phyloP scores from a whole-genome alignment of 2,797 vertebrate species.

The Capromys pilorides region DNA sequence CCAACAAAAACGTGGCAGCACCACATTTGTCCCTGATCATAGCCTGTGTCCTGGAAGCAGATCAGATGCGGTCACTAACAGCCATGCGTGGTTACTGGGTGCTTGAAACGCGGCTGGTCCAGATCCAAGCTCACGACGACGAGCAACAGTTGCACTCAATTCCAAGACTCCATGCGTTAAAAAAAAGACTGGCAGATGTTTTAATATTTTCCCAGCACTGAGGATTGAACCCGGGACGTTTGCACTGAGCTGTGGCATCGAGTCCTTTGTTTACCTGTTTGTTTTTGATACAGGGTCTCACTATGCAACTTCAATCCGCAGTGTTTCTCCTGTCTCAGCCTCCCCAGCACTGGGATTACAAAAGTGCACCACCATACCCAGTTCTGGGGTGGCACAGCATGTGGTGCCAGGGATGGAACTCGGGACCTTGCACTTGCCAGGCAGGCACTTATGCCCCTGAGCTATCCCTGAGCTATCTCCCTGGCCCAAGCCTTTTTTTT shows the following conservation, averaged over 20 bases:
- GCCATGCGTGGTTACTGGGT: not conserved
- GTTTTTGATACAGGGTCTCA: too few species aligned
- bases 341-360: too few species aligned
- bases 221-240: not conserved
- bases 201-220: not conserved
- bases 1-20: not conserved
- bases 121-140: not conserved
- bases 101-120: not conserved
- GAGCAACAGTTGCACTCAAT: not conserved
- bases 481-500: too few species aligned
- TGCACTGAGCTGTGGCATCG: not conserved
- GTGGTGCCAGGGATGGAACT: too few species aligned
- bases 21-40: not conserved
- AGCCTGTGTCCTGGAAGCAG: not conserved
- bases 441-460: too few species aligned
- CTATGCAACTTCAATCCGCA: too few species aligned
- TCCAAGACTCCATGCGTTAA: not conserved
- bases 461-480: too few species aligned
- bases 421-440: too few species aligned
- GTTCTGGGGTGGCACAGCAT: too few species aligned
- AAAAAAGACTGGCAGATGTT: not conserved
- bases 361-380: too few species aligned
- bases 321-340: too few species aligned
- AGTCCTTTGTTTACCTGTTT: too few species aligned
- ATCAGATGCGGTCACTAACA: not conserved